Percentiles rank a stretch among this genome's conserved stretches.
phyloP scores from a whole-genome alignment of 37 sponge, comb jelly and placozoan genomes.

The Halichondria panicea region DNA sequence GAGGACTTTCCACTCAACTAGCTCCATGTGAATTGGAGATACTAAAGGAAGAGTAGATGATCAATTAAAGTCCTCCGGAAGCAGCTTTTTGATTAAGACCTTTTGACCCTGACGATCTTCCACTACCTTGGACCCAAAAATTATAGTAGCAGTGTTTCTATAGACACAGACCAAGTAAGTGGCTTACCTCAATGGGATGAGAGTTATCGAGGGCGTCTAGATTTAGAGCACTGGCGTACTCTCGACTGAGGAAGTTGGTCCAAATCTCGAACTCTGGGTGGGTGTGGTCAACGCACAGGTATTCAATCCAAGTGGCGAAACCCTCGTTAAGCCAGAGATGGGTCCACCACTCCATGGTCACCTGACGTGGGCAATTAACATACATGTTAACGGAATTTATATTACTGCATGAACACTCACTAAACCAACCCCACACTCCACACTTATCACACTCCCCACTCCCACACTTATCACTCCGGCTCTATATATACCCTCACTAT shows the following conservation, averaged over 20 bases:
- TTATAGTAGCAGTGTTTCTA: background rate
- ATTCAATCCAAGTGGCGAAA: constrained; percentile 97
- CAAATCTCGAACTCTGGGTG: constrained; percentile 94
- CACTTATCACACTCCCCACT: background rate
- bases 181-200: constrained; percentile 79
- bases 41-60: no score
- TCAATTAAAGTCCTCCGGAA: no score
- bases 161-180: background rate
- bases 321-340: constrained; percentile 99
- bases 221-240: constrained; percentile 73
- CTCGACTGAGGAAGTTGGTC: constrained; percentile 85
- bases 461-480: background rate
- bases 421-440: background rate
- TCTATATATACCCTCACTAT: no score
- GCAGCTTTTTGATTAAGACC: no score
- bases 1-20: no score
- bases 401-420: background rate
- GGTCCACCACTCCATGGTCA: constrained; percentile 99
- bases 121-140: background rate
- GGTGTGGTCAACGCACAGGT: constrained; percentile 92
- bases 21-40: no score
- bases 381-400: background rate
- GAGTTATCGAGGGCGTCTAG: constrained; percentile 87
- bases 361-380: constrained; percentile 28
- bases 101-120: no score